Base-by-base conservation (phyloP, 1,140 invertebrate genomes). In the Bradynema listronoti region DNA sequence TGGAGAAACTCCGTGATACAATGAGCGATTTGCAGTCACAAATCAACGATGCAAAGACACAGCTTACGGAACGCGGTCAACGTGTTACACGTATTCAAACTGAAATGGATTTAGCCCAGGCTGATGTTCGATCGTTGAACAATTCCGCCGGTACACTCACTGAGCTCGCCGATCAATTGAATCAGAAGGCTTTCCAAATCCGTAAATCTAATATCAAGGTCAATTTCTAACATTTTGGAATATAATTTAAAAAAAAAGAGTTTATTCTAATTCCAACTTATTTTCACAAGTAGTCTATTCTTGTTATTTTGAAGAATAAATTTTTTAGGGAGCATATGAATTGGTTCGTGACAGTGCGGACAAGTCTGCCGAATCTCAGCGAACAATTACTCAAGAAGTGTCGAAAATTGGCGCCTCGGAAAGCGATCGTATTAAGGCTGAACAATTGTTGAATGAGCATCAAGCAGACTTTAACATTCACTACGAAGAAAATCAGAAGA, bases 391-490 rank as follows among this genome's bases (percentile, higher is more conserved):
- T 27, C 49, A 58, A 2, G 67, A 75, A 25, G n/a, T 61, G 34
- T 43, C 49, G 11, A 61, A 56, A 49, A 61, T 72, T n/a, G 24
- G 45, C 25, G 58, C 45, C 16, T 65, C 69, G 4, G 69, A 71
- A 45, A 46, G 54, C 7, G 56, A 72, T 7, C 39, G 70, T 29
- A 50, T 52, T 19, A 55, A 64, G 30, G 64, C 71, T n/a, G 67
- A 65, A 16, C 54, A 78, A 22, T 58, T 77, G 14, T 36, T 77
- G 19, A 59, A 74, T 4, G 47, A 74, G 16, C 61, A 77, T 46
- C 58, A 71, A 50, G 56, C 65, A 14, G 74, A 77, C 52, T 77
- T 77, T 47, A 66, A 74, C 19, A 58, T 63, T 29, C 76, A 77
- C 39, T 78, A 71, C 47, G 34, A 68, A 1, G 76, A 77, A 43